Percentiles rank a stretch among this genome's conserved stretches.
Evolutionary conservation across 2,113 vertebrate genomes (phyloP).

Genomic region (Elgaria multicarinata): DNA sequence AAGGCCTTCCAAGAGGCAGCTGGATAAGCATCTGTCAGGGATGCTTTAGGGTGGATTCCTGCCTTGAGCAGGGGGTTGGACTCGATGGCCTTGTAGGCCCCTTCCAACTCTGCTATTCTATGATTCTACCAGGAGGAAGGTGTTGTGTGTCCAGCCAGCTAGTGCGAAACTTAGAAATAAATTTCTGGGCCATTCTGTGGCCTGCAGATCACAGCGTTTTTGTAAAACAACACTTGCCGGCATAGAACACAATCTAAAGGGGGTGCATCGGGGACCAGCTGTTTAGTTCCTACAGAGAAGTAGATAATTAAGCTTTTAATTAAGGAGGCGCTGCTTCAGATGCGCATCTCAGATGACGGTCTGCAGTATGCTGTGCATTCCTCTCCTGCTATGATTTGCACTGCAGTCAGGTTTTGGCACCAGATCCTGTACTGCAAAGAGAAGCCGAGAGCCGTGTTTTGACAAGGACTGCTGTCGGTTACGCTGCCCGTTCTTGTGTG

Average conservation of each 20-base stretch:
- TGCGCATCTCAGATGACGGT: neutral
- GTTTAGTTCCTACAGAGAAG: neutral
- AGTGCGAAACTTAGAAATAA: neutral
- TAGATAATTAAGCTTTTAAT: neutral
- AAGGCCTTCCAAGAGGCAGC: too few species aligned
- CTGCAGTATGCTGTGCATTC: too few species aligned
- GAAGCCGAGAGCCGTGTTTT: neutral
- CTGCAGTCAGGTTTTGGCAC: neutral
- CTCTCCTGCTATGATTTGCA: neutral
- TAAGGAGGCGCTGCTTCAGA: neutral
- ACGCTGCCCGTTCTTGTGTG: neutral
- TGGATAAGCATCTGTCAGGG: too few species aligned
- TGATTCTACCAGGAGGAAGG: neutral
- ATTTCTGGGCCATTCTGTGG: neutral
- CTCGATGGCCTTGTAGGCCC: too few species aligned
- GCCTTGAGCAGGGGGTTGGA: too few species aligned
- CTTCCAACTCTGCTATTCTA: too few species aligned
- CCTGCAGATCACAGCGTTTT: neutral
- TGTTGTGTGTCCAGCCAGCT: neutral
- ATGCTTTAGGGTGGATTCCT: too few species aligned
- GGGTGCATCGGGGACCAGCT: neutral
- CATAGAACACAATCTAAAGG: too few species aligned
- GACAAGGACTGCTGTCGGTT: neutral
- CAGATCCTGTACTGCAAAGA: neutral
- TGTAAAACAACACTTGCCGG: neutral